Evolutionary conservation across 2,113 vertebrate species (phyloP), one percentile per base, ranked within the genome.

Genomic region (Bombycilla garrulus): DNA sequence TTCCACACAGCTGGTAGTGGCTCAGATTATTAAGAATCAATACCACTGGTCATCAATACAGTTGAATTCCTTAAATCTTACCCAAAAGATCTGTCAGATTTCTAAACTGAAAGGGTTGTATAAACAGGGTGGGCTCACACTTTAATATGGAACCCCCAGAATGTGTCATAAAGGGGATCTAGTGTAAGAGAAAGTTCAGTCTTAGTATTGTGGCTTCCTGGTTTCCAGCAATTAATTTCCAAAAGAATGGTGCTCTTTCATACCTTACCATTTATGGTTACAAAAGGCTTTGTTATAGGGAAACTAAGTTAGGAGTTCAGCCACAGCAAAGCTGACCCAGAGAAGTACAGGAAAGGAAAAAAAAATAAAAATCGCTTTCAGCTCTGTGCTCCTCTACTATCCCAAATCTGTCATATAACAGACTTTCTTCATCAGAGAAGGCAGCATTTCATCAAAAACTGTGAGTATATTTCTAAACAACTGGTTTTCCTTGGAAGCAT

Each of bases 181-280:
- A 31, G 20, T 10, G 11, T 25, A 64, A 8, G 17, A 57, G 42
- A 91, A 94, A 81, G 36, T 5, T 50, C 48, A 18, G 31, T 36
- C 45, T 72, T 28, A 66, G 47, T 20, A 86, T 51, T 81, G 81
- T 77, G 14, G 53, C 29, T 97, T 96, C 91, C 83, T 96, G 90
- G 86, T 93, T 95, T 88, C 82, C 74, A 19, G 73, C 93, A 95
- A 93, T 84, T 95, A 84, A 85, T 95, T 92, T 96, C 82, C 16
- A 40, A 86, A 86, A 94, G 74, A 88, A 88, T 84, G 66, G 92
- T 47, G 89, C 74, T 87, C 57, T 89, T 86, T 97, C 97, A 98
- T 97, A 97, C 97, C 84, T 98, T 98, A 98, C 98, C 98, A 98
- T 98, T 97, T 98, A 98, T 98, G 98, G 98, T 96, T 98, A 97